phyloP scores from a whole-genome alignment of 2,113 vertebrate genomes.

The Dasyornis broadbenti region DNA sequence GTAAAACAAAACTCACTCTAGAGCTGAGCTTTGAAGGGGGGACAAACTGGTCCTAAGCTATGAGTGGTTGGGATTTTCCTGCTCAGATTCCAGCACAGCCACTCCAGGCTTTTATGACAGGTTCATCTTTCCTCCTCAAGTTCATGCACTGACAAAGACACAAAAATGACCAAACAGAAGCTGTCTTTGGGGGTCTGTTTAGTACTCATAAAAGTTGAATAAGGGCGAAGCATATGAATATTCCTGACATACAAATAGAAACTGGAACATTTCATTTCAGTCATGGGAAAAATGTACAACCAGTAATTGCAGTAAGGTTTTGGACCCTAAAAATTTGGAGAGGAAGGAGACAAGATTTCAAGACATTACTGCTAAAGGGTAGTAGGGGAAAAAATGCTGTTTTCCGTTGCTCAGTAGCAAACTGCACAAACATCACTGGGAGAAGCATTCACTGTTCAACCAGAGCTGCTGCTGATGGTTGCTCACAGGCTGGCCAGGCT shows the following conservation, averaged over 20 bases:
- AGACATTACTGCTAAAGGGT: neutral
- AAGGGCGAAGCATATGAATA: neutral
- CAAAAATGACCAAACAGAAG: neutral
- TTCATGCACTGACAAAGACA: neutral
- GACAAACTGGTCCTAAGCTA: neutral
- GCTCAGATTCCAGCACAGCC: neutral
- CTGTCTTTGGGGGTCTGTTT: neutral
- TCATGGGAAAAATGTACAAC: neutral
- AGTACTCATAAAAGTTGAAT: neutral
- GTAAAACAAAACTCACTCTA: neutral
- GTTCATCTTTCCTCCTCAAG: neutral
- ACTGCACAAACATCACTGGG: neutral
- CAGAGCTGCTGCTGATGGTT: neutral
- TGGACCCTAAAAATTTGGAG: neutral
- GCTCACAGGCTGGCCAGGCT: neutral
- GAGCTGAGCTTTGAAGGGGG: neutral
- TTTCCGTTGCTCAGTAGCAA: neutral
- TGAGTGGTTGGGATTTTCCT: neutral
- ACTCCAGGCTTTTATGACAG: neutral
- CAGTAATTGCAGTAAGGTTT: neutral
- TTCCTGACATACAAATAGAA: neutral
- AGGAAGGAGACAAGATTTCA: neutral
- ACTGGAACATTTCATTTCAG: neutral
- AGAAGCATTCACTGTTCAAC: neutral
- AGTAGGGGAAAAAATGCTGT: accelerated